Base-by-base conservation (phyloP, 2,797 vertebrate species). In the Neosilurus hyrtlii region DNA sequence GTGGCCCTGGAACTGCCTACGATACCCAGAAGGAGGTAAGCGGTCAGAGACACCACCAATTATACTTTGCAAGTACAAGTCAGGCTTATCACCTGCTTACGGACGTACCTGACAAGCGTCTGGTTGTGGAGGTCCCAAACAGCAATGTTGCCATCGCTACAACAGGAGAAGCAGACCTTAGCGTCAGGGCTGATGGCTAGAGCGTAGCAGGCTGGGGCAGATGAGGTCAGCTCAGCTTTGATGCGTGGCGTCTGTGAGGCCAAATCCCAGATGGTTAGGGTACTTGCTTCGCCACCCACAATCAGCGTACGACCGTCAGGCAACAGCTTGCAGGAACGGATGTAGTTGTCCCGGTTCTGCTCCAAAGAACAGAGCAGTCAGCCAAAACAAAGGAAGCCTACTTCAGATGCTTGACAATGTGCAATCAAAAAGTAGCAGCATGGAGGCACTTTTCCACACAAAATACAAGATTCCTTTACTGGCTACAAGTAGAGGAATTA, bases 61-160 rank as follows among this genome's bases (percentile, higher is more conserved):
- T 14, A 78, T 11, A 26, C 18, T 65, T 52, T 15, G 51, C 16
- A 26, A 52, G 24, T 24, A 63, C 59, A 18, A 79, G 61, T 65
- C 61, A 18, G 4, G 9, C 76, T 65, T 52, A 65, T 79, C 43
- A 62, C 43, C 22, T 43, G 16, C 57, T 35, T 43, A 5, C 76
- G 18, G 73, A 59, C 94, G 92, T 89, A 99, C 97, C 97, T 96
- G 87, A 99, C 97, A 0, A 98, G 95, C 0, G 97, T 98, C 92
- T 99, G 97, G 94, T 98, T 99, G 87, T 99, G 97, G 80, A 97
- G 96, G 90, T 99, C 97, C 97, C 97, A 99, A 81, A 98, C 97
- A 0, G 97, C 97, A 2, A 99, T 97, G 94, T 99, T 99, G 68
- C 97, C 97, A 0, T 99, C 97, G 0, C 96, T 97, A 94, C 97